phyloP scores from a whole-genome alignment of 2,113 vertebrate species.

The Prolemur simus region DNA sequence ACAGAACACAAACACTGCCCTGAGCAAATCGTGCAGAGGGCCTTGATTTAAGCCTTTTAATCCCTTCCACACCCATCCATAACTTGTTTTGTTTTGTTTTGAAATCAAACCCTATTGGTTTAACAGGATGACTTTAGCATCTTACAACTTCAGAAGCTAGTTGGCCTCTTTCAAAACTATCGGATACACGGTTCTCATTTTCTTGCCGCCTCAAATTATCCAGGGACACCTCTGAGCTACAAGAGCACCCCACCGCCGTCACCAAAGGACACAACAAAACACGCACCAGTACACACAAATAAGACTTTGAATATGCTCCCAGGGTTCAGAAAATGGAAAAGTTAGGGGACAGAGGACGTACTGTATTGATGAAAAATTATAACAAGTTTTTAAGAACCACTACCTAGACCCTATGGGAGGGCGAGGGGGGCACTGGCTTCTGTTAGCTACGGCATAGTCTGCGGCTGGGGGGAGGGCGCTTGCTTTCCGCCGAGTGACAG shows the following conservation, averaged over 20 bases:
- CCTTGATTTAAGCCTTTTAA: neutral
- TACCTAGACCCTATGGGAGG: neutral
- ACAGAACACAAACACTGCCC: neutral
- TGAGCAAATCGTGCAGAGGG: neutral
- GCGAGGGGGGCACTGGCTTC: neutral
- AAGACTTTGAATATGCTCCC: neutral
- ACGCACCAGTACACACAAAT: neutral
- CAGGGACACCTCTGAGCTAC: neutral
- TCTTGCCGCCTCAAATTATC: neutral
- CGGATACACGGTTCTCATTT: neutral
- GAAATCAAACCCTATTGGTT: neutral
- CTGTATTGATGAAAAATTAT: neutral
- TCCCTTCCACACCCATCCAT: neutral
- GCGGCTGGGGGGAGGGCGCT: neutral
- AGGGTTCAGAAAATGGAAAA: neutral
- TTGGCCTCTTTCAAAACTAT: slow-evolving; percentile 15
- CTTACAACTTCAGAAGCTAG: slow-evolving; percentile 25
- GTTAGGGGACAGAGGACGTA: neutral
- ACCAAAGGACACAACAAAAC: neutral
- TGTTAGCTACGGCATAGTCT: neutral
- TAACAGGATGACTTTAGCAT: neutral
- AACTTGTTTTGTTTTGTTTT: neutral
- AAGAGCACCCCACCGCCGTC: neutral
- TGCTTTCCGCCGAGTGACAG: slow-evolving; percentile 52
- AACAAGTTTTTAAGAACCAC: neutral